Evolutionary conservation across 1,140 invertebrate genomes (phyloP), one percentile per base, ranked within the genome.

Genomic region (Ctenoplectra terminalis): DNA sequence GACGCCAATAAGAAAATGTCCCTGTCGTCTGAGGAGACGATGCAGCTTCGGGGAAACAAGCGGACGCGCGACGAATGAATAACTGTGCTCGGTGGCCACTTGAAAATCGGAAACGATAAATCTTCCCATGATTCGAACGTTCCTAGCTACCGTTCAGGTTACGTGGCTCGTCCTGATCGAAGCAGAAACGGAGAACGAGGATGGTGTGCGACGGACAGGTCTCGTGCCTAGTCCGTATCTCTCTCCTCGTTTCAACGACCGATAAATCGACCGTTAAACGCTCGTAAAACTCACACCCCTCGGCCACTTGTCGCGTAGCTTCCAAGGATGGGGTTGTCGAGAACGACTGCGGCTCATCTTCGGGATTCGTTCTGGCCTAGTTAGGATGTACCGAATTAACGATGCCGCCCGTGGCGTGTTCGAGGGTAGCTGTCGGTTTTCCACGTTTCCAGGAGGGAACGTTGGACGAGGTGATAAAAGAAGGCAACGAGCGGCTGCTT

Each of bases 241-340:
- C 70, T 70, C 84, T 83, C 79, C 11, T 5, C 67, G 67, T 89
- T 86, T 86, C 77, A 83, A 87, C 77, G 81, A 82, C 84, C 88
- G 88, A 92, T 92, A 92, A 91, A 92, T 90, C 90, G 90, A 84
- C 84, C 87, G 90, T 89, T 92, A 92, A 92, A 89, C 75, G 90
- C 83, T 92, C 91, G 90, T 92, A 92, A 92, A 92, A 86, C 76
- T 84, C 73, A 50, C 82, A 70, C 88, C 84, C 86, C 75, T 80
- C 52, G 58, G 79, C 77, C 75, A 79, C 75, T 78, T 58, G 80
- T 77, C 54, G 74, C 37, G 5, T 46, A n/a, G 5, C 17, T 17
- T 26, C n/a, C 31, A 17, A 17, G 23, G 1, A 40, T 26, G 72
- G 72, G 73, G 64, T 69, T 52, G 54, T 43, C 17, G 29, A 26